A percentile compares a stretch with the other conserved stretches of the same genome.
These are phyloP conservation scores for Falco biarmicus DNA, from an alignment of 2,797 vertebrate species.

Conservation along the genomic window DNA sequence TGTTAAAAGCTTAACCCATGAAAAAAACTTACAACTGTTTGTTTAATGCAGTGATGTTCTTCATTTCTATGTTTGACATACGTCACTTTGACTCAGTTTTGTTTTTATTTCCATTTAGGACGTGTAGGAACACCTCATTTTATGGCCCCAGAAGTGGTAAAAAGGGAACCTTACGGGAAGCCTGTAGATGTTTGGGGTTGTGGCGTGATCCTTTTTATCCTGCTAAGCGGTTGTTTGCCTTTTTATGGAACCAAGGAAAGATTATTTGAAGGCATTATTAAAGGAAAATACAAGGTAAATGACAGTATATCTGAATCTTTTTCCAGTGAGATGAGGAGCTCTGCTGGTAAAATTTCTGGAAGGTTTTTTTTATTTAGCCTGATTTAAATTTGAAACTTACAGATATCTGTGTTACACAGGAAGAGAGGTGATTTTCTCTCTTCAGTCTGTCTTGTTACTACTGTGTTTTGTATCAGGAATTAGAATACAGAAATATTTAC, in stretches of 20 bases:
- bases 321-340: neutral
- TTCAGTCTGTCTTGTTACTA: neutral
- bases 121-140: conserved; percentile 97
- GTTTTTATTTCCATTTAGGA: conserved; percentile 78
- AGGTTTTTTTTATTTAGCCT: conserved; percentile 26
- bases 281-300: conserved; percentile 97
- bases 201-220: conserved; percentile 97
- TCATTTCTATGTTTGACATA: neutral
- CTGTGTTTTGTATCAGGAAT: neutral
- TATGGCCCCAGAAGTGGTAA: conserved; percentile 98
- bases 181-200: conserved; percentile 99
- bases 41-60: neutral
- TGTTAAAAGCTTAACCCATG: neutral
- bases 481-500: neutral
- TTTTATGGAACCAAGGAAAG: conserved; percentile 99
- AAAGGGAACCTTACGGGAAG: conserved; percentile 97
- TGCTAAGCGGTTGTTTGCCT: conserved; percentile 95
- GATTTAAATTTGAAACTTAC: neutral
- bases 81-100: neutral
- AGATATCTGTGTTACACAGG: neutral
- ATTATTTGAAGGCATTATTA: conserved; percentile 97
- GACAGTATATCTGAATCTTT: neutral
- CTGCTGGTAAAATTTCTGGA: conserved; percentile 3
- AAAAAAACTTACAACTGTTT: neutral
- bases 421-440: neutral